Evolutionary conservation across 1,140 invertebrate genomes (phyloP), one percentile per base, ranked within the genome.

Genomic region (Tenebrio molitor): DNA sequence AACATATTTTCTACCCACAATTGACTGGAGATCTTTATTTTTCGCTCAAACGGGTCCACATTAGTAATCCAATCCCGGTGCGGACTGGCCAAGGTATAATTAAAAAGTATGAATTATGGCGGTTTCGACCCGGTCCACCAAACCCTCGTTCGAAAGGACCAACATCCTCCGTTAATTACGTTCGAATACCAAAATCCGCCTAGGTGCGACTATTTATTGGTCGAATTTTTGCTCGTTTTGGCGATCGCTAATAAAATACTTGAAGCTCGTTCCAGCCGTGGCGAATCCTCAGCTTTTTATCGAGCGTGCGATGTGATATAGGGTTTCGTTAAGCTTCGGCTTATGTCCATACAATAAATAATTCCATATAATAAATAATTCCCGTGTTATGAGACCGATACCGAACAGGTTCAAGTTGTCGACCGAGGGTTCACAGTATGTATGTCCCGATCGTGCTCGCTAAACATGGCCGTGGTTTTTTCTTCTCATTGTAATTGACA

Each of bases 401-500:
- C 16, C 15, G 62, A 65, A 39, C 62, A 65, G 62, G 62, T 64
- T 64, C 15, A n/a, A 64, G 58, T 65, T 21, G 39, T 39, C 62
- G 62, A 39, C n/a, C 33, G 17, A 39, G 39, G 62, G 39, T 41
- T 41, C 39, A 65, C 39, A 65, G 14, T 65, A 65, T 65, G 62
- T 65, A 21, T 53, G 46, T 53, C 10, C 53, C 16, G 62, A 41
- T 65, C 62, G 62, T 65, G 62, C 62, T 65, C 62, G 33, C 42
- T 72, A 46, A 73, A 69, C 71, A 69, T 50, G 65, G 64, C 53
- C 46, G 25, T 46, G 66, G 15, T 64, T 73, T 73, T 72, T 73
- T 69, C 17, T 46, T 23, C 53, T 42, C 14, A 19, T 68, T 63
- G 46, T 65, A 74, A 74, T 74, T 76, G 75, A 76, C 73, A 72